Evolutionary conservation across 2,797 vertebrate genomes (phyloP).

Genomic region (Gastrophryne carolinensis): DNA sequence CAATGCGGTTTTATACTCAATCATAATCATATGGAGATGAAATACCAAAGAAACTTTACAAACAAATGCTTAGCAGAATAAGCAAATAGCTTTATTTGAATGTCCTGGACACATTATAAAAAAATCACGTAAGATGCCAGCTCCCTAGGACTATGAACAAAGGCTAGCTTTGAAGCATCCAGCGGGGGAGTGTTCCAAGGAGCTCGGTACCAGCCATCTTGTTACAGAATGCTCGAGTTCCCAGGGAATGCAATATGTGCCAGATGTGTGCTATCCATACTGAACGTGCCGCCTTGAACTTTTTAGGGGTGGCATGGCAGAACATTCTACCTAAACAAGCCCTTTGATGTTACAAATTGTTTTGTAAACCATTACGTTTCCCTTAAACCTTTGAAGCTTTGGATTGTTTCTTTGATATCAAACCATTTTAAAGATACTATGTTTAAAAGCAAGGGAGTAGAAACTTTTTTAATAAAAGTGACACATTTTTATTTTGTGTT

Average conservation of each 20-base stretch:
- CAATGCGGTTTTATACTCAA: neutral
- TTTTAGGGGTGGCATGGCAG: conserved; percentile 38
- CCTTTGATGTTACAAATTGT: conserved; percentile 51
- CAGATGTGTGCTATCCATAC: conserved; percentile 38
- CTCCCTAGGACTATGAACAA: conserved; percentile 39
- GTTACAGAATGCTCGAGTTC: conserved; percentile 27
- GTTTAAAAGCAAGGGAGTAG: conserved; percentile 17
- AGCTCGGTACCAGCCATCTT: conserved; percentile 35
- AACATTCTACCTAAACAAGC: conserved; percentile 40
- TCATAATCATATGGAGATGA: conserved; percentile 21
- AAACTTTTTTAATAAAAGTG: neutral
- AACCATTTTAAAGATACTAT: conserved; percentile 29
- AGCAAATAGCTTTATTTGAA: conserved; percentile 25
- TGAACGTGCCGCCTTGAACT: conserved; percentile 40
- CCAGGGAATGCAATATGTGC: conserved; percentile 35
- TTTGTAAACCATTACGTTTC: conserved; percentile 40
- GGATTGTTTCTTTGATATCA: conserved; percentile 44
- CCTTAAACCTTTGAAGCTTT: conserved; percentile 27
- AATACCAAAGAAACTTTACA: neutral
- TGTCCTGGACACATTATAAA: conserved; percentile 27
- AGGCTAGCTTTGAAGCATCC: conserved; percentile 44
- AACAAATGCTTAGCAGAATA: conserved; percentile 36
- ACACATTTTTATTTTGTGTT: neutral
- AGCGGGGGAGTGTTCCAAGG: conserved; percentile 39
- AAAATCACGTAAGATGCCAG: conserved; percentile 21